Evolutionary conservation across 2,797 vertebrate genomes (phyloP).

Genomic region (Catharus ustulatus): DNA sequence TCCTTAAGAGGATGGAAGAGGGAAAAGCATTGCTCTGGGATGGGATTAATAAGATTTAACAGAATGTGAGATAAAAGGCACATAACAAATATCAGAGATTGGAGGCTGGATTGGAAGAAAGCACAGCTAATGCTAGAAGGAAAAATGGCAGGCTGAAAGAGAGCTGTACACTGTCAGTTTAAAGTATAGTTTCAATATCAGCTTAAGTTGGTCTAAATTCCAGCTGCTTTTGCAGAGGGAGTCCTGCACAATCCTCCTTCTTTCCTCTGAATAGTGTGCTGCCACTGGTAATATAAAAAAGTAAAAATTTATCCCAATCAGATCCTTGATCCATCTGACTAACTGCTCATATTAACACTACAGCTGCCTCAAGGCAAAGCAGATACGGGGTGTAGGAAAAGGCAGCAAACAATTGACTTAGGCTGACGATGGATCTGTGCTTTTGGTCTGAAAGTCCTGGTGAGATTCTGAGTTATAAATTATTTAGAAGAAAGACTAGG

Average conservation of each 20-base stretch:
- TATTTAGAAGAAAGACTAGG: not conserved
- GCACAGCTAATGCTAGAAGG: not conserved
- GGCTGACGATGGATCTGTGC: not conserved
- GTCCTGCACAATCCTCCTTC: not conserved
- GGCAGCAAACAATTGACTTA: not conserved
- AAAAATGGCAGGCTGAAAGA: not conserved
- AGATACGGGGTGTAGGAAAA: not conserved
- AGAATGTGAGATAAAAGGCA: not conserved
- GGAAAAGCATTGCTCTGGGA: not conserved
- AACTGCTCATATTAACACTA: not conserved
- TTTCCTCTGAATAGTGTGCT: not conserved
- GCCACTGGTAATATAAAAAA: not conserved
- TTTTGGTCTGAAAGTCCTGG: not conserved
- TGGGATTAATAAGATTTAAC: not conserved
- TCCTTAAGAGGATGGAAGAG: not conserved
- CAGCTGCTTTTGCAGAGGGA: not conserved
- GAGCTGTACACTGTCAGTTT: not conserved
- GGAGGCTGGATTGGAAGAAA: not conserved
- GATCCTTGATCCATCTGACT: not conserved
- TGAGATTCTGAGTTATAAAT: conserved; percentile 29
- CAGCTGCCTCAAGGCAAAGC: not conserved
- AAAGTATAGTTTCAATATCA: not conserved
- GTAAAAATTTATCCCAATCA: not conserved
- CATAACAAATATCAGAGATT: not conserved
- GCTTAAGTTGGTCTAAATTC: not conserved